Base-by-base conservation (phyloP, 2,113 vertebrate genomes). In the Todiramphus saurophagus region DNA sequence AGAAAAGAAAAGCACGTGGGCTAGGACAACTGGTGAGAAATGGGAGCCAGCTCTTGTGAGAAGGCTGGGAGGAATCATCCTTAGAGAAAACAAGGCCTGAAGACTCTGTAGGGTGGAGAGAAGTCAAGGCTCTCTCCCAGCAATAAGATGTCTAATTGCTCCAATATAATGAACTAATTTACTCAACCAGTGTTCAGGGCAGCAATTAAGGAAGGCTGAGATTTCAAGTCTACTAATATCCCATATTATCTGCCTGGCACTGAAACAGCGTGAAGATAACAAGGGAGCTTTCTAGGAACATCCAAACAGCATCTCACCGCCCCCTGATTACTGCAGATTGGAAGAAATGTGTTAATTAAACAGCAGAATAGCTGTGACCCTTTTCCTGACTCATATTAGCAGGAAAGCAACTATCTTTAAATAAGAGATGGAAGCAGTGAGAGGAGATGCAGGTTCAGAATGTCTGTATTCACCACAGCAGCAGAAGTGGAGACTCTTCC, bases 51-150 rank as follows among this genome's bases (percentile, higher is more conserved):
- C 33, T 76, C 77, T 46, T 31, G 5, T 37, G 44, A 78, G 43
- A 77, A 55, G 70, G 30, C 35, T 83, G 72, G 80, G 13, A 83
- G 53, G 31, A 86, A 48, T 16, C 44, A 33, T 5, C 39, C 59
- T 13, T 10, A 3, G 9, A 66, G 55, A 25, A 58, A 66, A 79
- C 0, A 2, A 59, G 16, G 30, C 50, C 44, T 0, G 0, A 66
- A 39, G 43, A 7, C 25, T 24, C 5, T 2, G 41, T 7, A 33
- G 51, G 62, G 58, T 33, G 79, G 79, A 75, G 53, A 83, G 83
- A 80, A 85, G 62, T 25, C 67, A 48, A 72, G n/a, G 75, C 75
- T 90, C 82, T 41, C 50, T 72, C 43, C 25, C 62, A 50, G 60
- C 3, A 3, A 24, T 39, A 55, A 82, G 43, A 31, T 10, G 2